A percentile compares a stretch with the other conserved stretches of the same genome.
Conservation (phyloP, 2,888 invertebrate species). For the Sipunculus nudus region DNA sequence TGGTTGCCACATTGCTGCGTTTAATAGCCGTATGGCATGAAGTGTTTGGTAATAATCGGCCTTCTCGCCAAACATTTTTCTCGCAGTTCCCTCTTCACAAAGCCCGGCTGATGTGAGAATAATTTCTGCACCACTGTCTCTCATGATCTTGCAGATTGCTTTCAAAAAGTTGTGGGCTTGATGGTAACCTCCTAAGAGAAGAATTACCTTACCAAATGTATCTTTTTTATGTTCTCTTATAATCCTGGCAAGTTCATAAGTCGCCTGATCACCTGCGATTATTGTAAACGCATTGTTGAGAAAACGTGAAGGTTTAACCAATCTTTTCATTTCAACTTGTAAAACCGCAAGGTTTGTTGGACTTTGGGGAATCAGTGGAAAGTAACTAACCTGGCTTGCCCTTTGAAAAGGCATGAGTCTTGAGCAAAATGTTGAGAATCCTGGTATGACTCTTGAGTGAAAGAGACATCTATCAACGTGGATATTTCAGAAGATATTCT, state of each 20-base stretch:
- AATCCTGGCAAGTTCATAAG: slow-evolving; percentile 7
- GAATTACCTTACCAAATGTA: not conserved
- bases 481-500: too few species aligned
- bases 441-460: not conserved
- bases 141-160: slow-evolving; percentile 10
- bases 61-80: slow-evolving; percentile 7
- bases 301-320: slow-evolving; percentile 14
- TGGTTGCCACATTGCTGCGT: slow-evolving; percentile 7
- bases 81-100: not conserved
- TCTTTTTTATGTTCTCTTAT: slow-evolving; percentile 3
- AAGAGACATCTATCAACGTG: not conserved
- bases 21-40: slow-evolving; percentile 8
- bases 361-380: slow-evolving; percentile 12
- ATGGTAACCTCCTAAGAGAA: slow-evolving; percentile 14
- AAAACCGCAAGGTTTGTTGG: slow-evolving; percentile 11
- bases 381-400: slow-evolving; percentile 10
- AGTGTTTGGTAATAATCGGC: slow-evolving; percentile 9
- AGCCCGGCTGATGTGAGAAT: slow-evolving; percentile 2
- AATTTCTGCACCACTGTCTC: slow-evolving; percentile 16
- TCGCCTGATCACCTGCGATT: slow-evolving; percentile 8
- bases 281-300: slow-evolving; percentile 7
- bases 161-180: slow-evolving; percentile 15
- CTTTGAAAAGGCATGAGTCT: slow-evolving; percentile 1
- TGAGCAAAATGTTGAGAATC: slow-evolving; percentile 16
- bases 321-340: slow-evolving; percentile 12